These are phyloP conservation scores for Oreortyx pictus DNA, from an alignment of 2,797 vertebrate genomes.

Conservation along the genomic window DNA sequence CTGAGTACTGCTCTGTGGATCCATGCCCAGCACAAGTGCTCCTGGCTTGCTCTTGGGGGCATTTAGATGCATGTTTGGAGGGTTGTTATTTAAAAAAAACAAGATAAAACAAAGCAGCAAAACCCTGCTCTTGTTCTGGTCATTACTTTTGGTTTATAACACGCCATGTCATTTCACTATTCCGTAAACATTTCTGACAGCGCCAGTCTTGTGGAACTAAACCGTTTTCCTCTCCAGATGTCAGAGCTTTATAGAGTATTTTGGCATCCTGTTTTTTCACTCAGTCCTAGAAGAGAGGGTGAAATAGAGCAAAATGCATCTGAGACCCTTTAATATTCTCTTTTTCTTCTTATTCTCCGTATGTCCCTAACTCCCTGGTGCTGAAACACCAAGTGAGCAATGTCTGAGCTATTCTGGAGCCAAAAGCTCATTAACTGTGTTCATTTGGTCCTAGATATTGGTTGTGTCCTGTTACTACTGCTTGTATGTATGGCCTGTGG, in stretches of 20 bases:
- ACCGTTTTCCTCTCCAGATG: slow-evolving; percentile 7
- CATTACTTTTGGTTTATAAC: background rate
- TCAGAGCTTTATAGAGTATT: background rate
- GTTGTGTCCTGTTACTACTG: background rate
- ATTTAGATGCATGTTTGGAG: background rate
- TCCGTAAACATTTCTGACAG: slow-evolving; percentile 13
- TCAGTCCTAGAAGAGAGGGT: background rate
- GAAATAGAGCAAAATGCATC: background rate
- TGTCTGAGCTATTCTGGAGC: background rate
- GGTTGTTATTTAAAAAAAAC: background rate
- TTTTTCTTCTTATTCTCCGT: background rate
- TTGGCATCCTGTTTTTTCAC: slow-evolving; percentile 9
- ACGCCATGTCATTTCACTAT: background rate
- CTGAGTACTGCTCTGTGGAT: background rate
- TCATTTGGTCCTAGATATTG: background rate
- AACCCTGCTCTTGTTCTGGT: background rate
- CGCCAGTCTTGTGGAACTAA: background rate
- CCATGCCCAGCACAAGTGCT: background rate
- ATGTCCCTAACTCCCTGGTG: background rate
- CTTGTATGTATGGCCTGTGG: background rate
- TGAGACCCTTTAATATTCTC: background rate
- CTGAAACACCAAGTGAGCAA: background rate
- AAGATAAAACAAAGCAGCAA: background rate
- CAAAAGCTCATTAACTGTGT: background rate
- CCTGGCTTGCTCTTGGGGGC: background rate